A percentile compares a stretch with the other conserved stretches of the same genome.
These are phyloP conservation scores for Sminthurides bifidus DNA, from an alignment of 1,140 invertebrate genomes.

Conservation along the genomic window DNA sequence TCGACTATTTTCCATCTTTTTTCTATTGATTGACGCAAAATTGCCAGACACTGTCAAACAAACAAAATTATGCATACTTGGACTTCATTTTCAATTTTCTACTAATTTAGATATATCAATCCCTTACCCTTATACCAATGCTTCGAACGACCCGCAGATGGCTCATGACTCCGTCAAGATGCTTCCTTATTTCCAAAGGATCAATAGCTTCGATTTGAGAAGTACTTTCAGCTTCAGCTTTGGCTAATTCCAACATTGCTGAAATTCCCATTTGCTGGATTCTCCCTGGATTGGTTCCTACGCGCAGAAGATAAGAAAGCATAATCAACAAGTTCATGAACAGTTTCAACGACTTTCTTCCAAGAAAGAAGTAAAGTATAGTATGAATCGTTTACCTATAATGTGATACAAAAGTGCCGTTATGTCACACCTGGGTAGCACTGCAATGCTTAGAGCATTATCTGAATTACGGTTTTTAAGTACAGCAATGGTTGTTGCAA, in stretches of 20 bases:
- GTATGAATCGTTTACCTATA: conserved; percentile 47
- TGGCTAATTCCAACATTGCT: conserved; percentile 62
- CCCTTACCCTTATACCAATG: conserved; percentile 52
- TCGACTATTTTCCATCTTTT: background rate
- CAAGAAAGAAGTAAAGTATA: background rate
- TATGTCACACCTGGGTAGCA: conserved; percentile 68
- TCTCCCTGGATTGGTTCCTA: conserved; percentile 50
- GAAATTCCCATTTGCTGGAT: conserved; percentile 62
- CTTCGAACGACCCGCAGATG: conserved; percentile 59
- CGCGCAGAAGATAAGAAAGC: background rate
- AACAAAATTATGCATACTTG: too few species aligned
- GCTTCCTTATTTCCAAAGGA: conserved; percentile 54
- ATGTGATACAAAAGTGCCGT: conserved; percentile 66
- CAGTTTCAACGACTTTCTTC: background rate
- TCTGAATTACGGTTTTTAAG: conserved; percentile 44
- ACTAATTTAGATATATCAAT: too few species aligned
- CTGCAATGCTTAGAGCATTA: conserved; percentile 23
- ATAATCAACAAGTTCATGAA: conserved; percentile 2
- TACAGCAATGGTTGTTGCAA: conserved; percentile 60
- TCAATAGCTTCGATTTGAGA: conserved; percentile 44
- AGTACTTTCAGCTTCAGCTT: conserved; percentile 46
- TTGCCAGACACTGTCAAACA: conserved; percentile 53
- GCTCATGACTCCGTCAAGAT: conserved; percentile 65
- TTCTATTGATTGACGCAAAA: conserved; percentile 43
- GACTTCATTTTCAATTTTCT: too few species aligned